Conservation (phyloP, 2,888 invertebrate species). For the Stegana nigrithorax region DNA sequence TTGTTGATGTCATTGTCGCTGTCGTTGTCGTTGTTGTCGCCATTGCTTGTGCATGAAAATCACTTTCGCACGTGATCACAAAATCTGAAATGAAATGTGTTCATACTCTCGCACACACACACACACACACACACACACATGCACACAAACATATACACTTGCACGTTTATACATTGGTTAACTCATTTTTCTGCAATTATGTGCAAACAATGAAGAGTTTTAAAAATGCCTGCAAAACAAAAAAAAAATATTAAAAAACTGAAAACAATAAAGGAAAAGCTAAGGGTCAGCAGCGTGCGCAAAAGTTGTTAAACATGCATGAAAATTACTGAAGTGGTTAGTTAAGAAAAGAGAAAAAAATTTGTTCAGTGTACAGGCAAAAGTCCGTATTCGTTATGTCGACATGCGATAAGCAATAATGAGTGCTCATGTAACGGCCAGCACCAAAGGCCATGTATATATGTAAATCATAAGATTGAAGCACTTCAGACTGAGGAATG, state of each 20-base stretch:
- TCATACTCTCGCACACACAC: background rate
- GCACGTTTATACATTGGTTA: constrained; percentile 47
- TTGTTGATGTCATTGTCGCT: constrained; percentile 13
- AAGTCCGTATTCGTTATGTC: too few relatives aligned
- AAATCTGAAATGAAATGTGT: constrained; percentile 32
- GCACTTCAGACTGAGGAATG: too few relatives aligned
- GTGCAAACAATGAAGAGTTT: constrained; percentile 41
- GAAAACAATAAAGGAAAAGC: background rate
- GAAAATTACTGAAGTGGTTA: too few relatives aligned
- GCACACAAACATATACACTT: background rate
- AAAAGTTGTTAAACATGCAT: too few relatives aligned
- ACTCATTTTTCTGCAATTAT: constrained; percentile 59
- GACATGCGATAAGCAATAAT: too few relatives aligned
- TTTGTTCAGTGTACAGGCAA: too few relatives aligned
- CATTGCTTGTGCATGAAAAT: constrained; percentile 39
- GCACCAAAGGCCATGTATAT: too few relatives aligned
- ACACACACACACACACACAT: background rate
- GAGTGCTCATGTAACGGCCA: too few relatives aligned
- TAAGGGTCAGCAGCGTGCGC: background rate
- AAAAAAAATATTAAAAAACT: background rate
- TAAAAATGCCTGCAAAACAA: background rate
- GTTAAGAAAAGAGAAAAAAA: too few relatives aligned
- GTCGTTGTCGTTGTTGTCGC: too few relatives aligned
- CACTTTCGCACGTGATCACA: constrained; percentile 29
- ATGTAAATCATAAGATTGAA: too few relatives aligned